Percentiles rank a stretch among this genome's conserved stretches.
These are phyloP conservation scores for Parelbella ahira DNA, from an alignment of 2,888 invertebrate species.

Conservation along the genomic window DNA sequence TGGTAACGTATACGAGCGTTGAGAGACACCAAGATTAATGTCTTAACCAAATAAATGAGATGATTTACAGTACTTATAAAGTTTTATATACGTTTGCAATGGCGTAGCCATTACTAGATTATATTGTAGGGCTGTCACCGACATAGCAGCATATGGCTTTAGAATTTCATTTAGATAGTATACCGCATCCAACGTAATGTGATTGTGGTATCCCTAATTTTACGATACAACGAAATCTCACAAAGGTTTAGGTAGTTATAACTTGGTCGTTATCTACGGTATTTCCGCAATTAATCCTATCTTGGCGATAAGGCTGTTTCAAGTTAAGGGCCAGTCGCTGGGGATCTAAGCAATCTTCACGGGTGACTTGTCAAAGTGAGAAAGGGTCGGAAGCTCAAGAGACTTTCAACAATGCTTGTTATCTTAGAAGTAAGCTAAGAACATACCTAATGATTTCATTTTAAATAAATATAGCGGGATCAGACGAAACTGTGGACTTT, in stretches of 20 bases:
- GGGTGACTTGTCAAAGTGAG: constrained; percentile 79
- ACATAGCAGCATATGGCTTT: not conserved
- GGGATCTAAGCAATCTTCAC: constrained; percentile 80
- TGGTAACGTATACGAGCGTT: too few relatives aligned
- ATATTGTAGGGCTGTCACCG: not conserved
- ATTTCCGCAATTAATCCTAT: constrained; percentile 79
- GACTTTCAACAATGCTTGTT: constrained; percentile 80
- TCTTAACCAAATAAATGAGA: too few relatives aligned
- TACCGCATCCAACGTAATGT: constrained; percentile 26
- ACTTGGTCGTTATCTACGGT: constrained; percentile 68
- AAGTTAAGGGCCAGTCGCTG: constrained; percentile 71
- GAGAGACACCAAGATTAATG: too few relatives aligned
- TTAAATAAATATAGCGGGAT: constrained; percentile 57
- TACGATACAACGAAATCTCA: constrained; percentile 35
- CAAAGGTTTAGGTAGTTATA: constrained; percentile 59
- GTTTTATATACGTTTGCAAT: too few relatives aligned
- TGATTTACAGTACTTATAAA: too few relatives aligned
- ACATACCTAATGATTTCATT: constrained; percentile 74
- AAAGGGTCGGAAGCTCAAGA: constrained; percentile 76
- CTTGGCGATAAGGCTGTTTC: constrained; percentile 74
- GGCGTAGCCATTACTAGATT: too few relatives aligned
- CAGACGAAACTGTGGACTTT: constrained; percentile 19
- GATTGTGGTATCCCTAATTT: constrained; percentile 28
- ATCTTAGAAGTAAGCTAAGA: constrained; percentile 75
- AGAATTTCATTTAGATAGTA: constrained; percentile 15